Base-by-base conservation (phyloP, 2,888 invertebrate species). In the Therioaphis trifolii region DNA sequence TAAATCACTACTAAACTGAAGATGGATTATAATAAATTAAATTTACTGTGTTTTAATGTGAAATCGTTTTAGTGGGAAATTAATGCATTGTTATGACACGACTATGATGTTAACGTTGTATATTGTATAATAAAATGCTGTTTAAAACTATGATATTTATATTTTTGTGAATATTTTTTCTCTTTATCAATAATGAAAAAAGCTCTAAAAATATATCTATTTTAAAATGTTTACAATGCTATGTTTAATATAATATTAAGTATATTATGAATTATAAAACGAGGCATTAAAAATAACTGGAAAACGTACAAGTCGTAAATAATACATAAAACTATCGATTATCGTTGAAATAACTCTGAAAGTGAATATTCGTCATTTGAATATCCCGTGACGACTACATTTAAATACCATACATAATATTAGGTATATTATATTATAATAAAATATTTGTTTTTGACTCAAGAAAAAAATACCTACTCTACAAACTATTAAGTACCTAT, bases 281-380 rank as follows among this genome's bases (percentile, higher is more conserved):
- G 14, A 77, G 29, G 43, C 63, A 63, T 66, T 66, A 66, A 66
- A 66, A 66, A 49, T 49, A 49, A 66, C 66, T 77, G 21, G n/a
- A 49, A 66, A 49, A 77, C 58, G 15, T 55, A 24, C 9, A 24
- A 43, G 66, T 66, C 46, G 35, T 66, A 77, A 77, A 49, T 77
- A 76, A 66, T 21, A 35, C 15, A 46, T 63, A 35, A 76, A 49
- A 77, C 21, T 9, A 66, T 77, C 66, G 49, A 77, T 66, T 77
- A 66, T 29, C 4, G 66, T 63, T 63, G 43, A 76, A 76, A 49
- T 43, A 76, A 49, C 43, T 52, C 24, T 12, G 35, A 3, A 35
- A 77, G 77, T 77, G 66, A 77, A 77, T 77, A 77, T 66, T 66
- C 66, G 66, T 77, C 63, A 66, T 77, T 63, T 77, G 35, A 77